Evolutionary conservation across 2,113 vertebrate species (phyloP).

Genomic region (Fregetta grallaria): DNA sequence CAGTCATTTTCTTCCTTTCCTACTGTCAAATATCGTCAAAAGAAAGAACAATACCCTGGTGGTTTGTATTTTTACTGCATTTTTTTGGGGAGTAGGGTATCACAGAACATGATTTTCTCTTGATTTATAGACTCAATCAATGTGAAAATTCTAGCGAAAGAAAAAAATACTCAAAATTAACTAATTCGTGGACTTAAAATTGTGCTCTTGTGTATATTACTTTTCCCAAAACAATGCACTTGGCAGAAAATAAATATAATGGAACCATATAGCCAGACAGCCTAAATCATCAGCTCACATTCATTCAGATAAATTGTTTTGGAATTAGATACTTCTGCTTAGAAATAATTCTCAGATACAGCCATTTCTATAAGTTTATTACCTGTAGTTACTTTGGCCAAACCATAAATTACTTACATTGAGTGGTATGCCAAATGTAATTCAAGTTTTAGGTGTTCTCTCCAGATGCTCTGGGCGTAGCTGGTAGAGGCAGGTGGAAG

Average conservation of each 20-base stretch:
- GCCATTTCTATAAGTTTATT: constrained; percentile 4
- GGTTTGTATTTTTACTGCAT: neutral
- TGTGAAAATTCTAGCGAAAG: neutral
- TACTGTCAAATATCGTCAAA: neutral
- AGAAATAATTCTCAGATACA: neutral
- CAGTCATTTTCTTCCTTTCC: neutral
- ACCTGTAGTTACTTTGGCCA: neutral
- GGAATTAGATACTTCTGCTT: neutral
- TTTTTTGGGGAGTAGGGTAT: neutral
- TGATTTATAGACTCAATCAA: neutral
- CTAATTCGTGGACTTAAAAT: neutral
- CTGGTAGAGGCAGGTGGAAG: neutral
- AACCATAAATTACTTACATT: neutral
- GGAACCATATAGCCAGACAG: neutral
- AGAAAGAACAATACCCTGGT: neutral
- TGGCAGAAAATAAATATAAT: neutral
- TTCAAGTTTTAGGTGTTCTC: neutral
- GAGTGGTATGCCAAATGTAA: neutral
- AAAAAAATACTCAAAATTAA: neutral
- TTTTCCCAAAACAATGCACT: neutral
- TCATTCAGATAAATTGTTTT: neutral
- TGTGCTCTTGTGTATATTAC: neutral
- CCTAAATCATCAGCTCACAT: neutral
- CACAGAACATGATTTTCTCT: neutral
- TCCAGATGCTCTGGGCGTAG: neutral